Base-by-base conservation (phyloP, 2,797 vertebrate species). In the Mormyrops boulengeri region DNA sequence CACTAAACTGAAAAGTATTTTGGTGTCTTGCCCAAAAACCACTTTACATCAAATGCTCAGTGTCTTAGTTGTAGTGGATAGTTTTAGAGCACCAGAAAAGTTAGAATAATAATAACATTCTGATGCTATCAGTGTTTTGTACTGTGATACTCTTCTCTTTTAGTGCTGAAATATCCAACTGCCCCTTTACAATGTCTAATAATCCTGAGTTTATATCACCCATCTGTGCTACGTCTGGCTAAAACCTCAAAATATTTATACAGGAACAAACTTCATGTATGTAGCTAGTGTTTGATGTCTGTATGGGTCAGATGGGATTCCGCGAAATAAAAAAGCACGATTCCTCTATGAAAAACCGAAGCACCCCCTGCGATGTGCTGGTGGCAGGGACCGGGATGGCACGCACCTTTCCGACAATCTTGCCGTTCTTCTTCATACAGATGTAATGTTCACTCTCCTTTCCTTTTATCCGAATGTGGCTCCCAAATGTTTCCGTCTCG, bases 371-470 rank as follows among this genome's bases (percentile, higher is more conserved):
- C 57, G 1, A 26, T 9, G 41, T 26, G 2, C 9, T 4, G 41
- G 4, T 0, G 49, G 9, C 50, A 2, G 26, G 85, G 47, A 9
- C 4, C 11, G n/a, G 5, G 8, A 52, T 2, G 84, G 5, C 11
- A 92, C 95, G 93, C 93, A 97, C 96, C 95, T 96, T 94, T 93
- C 96, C 96, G 0, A 96, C 94, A 91, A 97, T 95, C 94, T 97
- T 97, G 89, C 96, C 96, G 44, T 96, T 96, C 86, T 96, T 95
- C 89, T 95, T 96, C 96, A 97, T 97, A 94, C 96, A 97, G 89
- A 97, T 96, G 94, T 97, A 97, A 91, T 97, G 95, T 5, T 96
- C 95, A n/a, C 96, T 97, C 92, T 97, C 96, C 89, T 96, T 96
- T 87, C 96, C 96, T 93, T 96, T 96, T 92, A 97, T 96, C 90